Base-by-base conservation (phyloP, 2,888 invertebrate species). In the Bedellia somnulentella region DNA sequence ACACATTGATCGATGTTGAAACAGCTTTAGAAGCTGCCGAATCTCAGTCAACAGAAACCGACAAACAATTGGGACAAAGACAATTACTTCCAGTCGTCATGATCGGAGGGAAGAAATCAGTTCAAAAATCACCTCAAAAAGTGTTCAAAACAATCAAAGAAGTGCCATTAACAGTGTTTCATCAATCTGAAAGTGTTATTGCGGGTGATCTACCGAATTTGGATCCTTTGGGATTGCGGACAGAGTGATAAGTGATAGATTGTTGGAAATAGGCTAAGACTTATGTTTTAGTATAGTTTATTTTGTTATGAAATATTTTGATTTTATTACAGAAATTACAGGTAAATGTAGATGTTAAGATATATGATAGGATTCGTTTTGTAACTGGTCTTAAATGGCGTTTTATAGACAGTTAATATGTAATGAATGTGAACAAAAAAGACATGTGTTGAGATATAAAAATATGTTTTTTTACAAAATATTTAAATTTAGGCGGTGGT, bases 1-100 rank as follows among this genome's bases (percentile, higher is more conserved):
- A 75, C 45, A 66, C 66, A 0, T 42, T 73, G 1, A 45, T 71
- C 17, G 78, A 78, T 47, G 78, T 79, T 0, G 78, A 79, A 38
- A 75, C 77, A 0, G 79, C 79, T 0, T 42, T 75, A 4, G 79
- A 79, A 38, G 79, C 78, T 0, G 78, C 75, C 0, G 78, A 78
- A 33, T 58, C 60, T 1, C 55, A 58, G 24, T 40, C 52, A 2
- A 6, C 9, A 18, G 18, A 18, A 18, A 28, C 55, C 0, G 60
- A 57, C 8, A 22, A 27, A 3, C 47, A 44, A n/a, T 37, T 52
- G 3, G 61, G 60, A 1, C 49, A 45, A 1, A 44, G 50, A 2
- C 57, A 57, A 13, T 41, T 70, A 1, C 49, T 71, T 1, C 70
- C 75, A 0, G 59, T 75, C 1, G 30, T 52, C 0, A 30, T 57